Evolutionary conservation across 2,888 invertebrate genomes (phyloP).

Genomic region (Margaritifera margaritifera): DNA sequence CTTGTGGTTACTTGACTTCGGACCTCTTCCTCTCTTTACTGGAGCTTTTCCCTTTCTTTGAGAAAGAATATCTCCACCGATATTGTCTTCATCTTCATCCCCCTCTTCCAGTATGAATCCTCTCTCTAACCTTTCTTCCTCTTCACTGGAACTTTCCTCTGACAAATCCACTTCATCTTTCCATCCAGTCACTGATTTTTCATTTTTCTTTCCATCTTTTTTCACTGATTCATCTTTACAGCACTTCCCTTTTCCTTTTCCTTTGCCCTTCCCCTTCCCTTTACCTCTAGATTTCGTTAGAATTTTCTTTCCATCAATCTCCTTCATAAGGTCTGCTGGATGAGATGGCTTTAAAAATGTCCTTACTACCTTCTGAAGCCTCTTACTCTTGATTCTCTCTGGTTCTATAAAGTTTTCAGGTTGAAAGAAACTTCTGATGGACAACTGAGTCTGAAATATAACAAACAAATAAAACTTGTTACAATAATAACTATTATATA

Average conservation of each 20-base stretch:
- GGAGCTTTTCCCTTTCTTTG: too few relatives aligned
- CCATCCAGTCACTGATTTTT: not conserved
- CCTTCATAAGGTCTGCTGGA: not conserved
- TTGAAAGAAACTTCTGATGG: constrained; percentile 21
- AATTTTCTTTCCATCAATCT: not conserved
- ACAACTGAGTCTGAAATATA: too few relatives aligned
- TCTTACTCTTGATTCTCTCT: constrained; percentile 27
- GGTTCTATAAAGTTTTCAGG: constrained; percentile 36
- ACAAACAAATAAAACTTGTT: too few relatives aligned
- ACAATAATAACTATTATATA: too few relatives aligned
- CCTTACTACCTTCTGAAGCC: constrained; percentile 30
- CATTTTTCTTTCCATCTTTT: too few relatives aligned
- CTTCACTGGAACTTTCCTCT: not conserved
- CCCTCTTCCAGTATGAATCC: constrained; percentile 2
- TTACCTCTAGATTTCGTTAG: constrained; percentile 1
- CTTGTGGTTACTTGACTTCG: not conserved
- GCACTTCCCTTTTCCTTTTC: constrained; percentile 4
- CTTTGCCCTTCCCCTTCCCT: constrained; percentile 15
- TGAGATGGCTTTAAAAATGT: constrained; percentile 22
- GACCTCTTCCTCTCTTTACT: too few relatives aligned
- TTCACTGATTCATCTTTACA: constrained; percentile 1
- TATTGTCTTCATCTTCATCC: constrained; percentile 2
- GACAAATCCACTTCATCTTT: not conserved
- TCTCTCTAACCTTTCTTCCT: not conserved
- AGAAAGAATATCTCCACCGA: too few relatives aligned